Percentiles rank a stretch among this genome's conserved stretches.
phyloP scores from a whole-genome alignment of 2,888 invertebrate species.

The Eupithecia dodoneata region DNA sequence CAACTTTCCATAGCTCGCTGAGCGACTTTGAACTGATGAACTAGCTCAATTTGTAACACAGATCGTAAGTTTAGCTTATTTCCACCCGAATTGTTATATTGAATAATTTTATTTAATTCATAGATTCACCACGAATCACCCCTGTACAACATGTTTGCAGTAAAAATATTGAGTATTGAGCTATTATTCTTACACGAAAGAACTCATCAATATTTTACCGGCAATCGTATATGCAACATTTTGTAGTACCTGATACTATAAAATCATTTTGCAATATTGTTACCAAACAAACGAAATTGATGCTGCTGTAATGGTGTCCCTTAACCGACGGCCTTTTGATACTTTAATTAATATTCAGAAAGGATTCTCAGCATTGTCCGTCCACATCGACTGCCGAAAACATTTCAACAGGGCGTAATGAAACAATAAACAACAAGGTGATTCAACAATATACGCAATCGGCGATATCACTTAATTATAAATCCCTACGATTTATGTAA shows the following conservation, averaged over 20 bases:
- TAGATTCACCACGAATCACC: too few species aligned
- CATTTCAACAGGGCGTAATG: constrained; percentile 39
- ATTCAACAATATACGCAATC: constrained; percentile 28
- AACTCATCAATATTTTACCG: constrained; percentile 3
- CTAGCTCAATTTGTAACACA: too few species aligned
- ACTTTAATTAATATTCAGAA: constrained; percentile 34
- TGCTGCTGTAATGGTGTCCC: neutral
- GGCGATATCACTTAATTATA: too few species aligned
- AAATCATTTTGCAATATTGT: constrained; percentile 29
- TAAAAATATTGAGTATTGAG: too few species aligned
- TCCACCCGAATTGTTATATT: too few species aligned
- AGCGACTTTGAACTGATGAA: too few species aligned
- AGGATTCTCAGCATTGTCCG: constrained; percentile 38
- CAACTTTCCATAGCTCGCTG: too few species aligned
- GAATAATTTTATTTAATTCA: too few species aligned
- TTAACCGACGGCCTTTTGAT: too few species aligned
- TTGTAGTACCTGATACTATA: constrained; percentile 6
- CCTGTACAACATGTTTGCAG: too few species aligned
- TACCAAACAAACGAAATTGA: constrained; percentile 25
- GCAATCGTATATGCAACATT: constrained; percentile 4
- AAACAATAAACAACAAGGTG: constrained; percentile 36
- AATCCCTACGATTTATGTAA: too few species aligned
- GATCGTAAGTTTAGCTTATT: too few species aligned
- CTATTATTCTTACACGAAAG: neutral
- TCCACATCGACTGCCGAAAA: constrained; percentile 35